Conservation (phyloP, 2,797 vertebrate genomes). For the Etheostoma nigrum region DNA sequence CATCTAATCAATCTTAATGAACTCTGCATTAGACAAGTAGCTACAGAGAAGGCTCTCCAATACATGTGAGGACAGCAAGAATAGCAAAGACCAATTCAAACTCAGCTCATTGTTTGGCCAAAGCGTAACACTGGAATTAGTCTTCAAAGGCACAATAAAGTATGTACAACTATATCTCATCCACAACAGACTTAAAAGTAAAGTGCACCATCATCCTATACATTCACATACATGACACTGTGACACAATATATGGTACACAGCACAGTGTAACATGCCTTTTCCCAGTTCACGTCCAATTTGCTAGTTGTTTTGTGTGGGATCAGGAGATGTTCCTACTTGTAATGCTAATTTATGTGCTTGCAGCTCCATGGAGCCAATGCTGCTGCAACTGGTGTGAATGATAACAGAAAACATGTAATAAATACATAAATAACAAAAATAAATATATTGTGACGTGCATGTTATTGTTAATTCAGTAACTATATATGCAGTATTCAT, state of each 20-base stretch:
- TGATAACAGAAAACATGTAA: slow-evolving; percentile 64
- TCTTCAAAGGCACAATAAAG: slow-evolving; percentile 86
- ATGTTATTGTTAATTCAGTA: slow-evolving; percentile 61
- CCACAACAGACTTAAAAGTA: slow-evolving; percentile 73
- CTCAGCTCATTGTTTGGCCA: slow-evolving; percentile 67
- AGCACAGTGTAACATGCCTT: slow-evolving; percentile 56
- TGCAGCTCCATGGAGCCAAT: slow-evolving; percentile 52
- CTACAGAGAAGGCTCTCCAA: slow-evolving; percentile 48
- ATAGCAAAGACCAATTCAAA: slow-evolving; percentile 62
- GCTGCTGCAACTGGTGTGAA: slow-evolving; percentile 48
- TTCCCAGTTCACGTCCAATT: slow-evolving; percentile 43
- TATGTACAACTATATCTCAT: slow-evolving; percentile 80
- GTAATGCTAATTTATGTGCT: slow-evolving; percentile 53
- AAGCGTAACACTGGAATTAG: slow-evolving; percentile 74
- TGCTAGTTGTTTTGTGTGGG: slow-evolving; percentile 41
- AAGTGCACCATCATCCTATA: slow-evolving; percentile 81
- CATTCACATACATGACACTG: slow-evolving; percentile 78
- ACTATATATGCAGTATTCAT: slow-evolving; percentile 65
- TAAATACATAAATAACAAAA: slow-evolving; percentile 83
- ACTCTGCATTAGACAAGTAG: slow-evolving; percentile 25
- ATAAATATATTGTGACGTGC: slow-evolving; percentile 73
- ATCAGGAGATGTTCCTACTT: slow-evolving; percentile 34
- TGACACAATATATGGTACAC: slow-evolving; percentile 66
- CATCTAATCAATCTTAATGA: slow-evolving; percentile 23
- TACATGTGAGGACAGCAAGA: slow-evolving; percentile 49